Evolutionary conservation across 2,113 vertebrate genomes (phyloP).

Genomic region (Neodon shergylaensis): DNA sequence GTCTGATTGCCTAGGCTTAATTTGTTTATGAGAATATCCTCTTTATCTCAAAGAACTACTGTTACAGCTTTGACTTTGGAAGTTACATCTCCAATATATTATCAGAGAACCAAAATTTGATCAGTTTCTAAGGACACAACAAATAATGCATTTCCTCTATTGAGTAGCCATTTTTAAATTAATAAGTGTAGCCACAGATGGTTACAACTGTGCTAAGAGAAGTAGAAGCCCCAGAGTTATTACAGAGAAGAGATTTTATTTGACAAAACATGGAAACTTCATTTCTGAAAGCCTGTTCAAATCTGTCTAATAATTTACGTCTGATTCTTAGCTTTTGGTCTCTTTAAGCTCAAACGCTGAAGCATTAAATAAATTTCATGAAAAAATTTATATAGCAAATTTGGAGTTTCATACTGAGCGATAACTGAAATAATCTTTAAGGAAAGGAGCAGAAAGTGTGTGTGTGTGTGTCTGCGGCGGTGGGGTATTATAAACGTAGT

Average conservation of each 20-base stretch:
- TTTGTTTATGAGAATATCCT: not conserved
- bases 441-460: not conserved
- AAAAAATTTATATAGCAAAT: not conserved
- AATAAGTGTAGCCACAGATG: not conserved
- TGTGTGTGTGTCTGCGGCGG: not conserved
- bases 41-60: not conserved
- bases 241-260: not conserved
- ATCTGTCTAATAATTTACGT: not conserved
- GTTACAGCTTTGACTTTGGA: not conserved
- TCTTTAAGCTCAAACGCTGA: not conserved
- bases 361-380: not conserved
- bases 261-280: slow-evolving; percentile 19
- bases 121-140: not conserved
- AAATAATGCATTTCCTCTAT: not conserved
- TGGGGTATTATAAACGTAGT: not conserved
- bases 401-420: not conserved
- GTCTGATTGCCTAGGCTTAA: not conserved
- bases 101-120: slow-evolving; percentile 8
- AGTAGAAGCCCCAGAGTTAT: not conserved
- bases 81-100: not conserved
- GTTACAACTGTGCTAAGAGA: not conserved
- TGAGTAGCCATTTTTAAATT: not conserved
- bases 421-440: not conserved
- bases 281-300: not conserved
- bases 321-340: not conserved